Conservation (phyloP, 64 coral and sea anemone genomes). For the Porites lutea region DNA sequence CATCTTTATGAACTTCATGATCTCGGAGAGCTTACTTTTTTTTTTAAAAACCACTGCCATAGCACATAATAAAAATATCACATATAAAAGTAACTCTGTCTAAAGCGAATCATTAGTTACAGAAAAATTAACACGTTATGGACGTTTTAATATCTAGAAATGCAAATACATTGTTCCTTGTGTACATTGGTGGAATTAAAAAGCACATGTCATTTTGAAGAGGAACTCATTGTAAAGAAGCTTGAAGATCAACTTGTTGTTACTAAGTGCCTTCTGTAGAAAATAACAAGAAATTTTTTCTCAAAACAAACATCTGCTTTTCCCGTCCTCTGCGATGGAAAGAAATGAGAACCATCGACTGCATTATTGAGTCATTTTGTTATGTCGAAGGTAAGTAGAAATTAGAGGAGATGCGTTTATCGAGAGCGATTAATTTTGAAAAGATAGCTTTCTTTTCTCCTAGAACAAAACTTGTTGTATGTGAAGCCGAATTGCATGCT, state of each 20-base stretch:
- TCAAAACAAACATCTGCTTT: conserved; percentile 21
- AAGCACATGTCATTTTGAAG: not conserved
- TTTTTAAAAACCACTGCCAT: not conserved
- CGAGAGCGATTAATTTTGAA: not conserved
- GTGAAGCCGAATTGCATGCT: no score
- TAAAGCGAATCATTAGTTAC: conserved; percentile 2
- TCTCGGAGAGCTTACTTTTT: not conserved
- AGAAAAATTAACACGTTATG: conserved; percentile 5
- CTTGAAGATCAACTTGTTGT: conserved; percentile 17
- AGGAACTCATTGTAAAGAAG: not conserved
- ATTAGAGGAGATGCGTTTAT: not conserved
- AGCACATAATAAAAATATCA: not conserved
- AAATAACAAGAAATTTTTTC: conserved; percentile 35
- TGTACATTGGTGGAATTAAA: conserved; percentile 24
- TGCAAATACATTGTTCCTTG: conserved; percentile 24
- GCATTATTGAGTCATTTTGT: not conserved
- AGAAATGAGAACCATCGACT: not conserved
- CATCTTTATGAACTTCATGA: not conserved
- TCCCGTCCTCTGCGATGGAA: not conserved
- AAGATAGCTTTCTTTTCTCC: not conserved
- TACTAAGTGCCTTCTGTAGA: conserved; percentile 3
- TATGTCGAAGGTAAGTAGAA: not conserved
- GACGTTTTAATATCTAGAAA: conserved; percentile 20
- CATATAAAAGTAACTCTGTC: not conserved
- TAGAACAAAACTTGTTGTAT: no score